A percentile compares a stretch with the other conserved stretches of the same genome.
Evolutionary conservation across 2,797 vertebrate species (phyloP).

Genomic region (Sebastes taczanowskii): DNA sequence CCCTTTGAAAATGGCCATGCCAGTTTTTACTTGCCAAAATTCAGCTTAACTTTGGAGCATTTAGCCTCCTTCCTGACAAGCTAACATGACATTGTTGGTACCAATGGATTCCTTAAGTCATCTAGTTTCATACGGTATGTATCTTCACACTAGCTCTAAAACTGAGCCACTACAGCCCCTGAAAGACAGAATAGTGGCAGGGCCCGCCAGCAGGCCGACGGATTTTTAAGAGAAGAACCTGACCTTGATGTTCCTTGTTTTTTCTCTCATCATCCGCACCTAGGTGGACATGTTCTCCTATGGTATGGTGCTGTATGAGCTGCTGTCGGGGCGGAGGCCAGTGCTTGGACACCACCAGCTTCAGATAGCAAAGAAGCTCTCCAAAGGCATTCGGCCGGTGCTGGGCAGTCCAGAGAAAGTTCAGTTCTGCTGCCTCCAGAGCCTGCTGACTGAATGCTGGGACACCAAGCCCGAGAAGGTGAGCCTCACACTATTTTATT

Average conservation of each 20-base stretch:
- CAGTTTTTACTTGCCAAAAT: too few relatives aligned
- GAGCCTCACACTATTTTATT: neutral
- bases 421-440: slow-evolving; percentile 90
- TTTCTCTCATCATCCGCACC: neutral
- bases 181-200: too few relatives aligned
- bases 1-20: too few relatives aligned
- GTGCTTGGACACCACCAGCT: slow-evolving; percentile 92
- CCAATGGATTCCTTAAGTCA: too few relatives aligned
- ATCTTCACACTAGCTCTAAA: too few relatives aligned
- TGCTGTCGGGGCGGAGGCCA: slow-evolving; percentile 91
- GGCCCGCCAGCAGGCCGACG: too few relatives aligned
- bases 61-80: too few relatives aligned
- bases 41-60: too few relatives aligned
- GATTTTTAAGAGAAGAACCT: too few relatives aligned
- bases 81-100: too few relatives aligned
- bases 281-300: slow-evolving; percentile 98
- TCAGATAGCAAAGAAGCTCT: slow-evolving; percentile 95
- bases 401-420: slow-evolving; percentile 91
- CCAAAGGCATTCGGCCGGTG: slow-evolving; percentile 90
- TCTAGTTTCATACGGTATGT: too few relatives aligned
- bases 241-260: neutral
- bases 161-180: too few relatives aligned
- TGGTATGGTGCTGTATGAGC: slow-evolving; percentile 96
- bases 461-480: slow-evolving; percentile 98
- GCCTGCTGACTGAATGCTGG: slow-evolving; percentile 92